Percentiles rank a stretch among this genome's conserved stretches.
Evolutionary conservation across 2,113 vertebrate species (phyloP).

Genomic region (Emydocephalus ijimae): DNA sequence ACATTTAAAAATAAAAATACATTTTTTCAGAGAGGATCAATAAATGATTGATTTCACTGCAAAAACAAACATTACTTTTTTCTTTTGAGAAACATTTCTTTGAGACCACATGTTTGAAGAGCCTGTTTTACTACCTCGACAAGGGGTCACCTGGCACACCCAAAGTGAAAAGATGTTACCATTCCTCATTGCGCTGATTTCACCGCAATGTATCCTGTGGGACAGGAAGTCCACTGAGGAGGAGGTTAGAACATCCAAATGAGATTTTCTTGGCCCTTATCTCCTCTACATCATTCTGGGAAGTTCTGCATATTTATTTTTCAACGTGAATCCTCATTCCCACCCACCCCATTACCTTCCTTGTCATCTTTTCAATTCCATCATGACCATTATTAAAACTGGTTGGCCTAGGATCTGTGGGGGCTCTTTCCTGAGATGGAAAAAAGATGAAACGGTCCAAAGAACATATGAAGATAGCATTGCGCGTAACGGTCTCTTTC

Average conservation of each 20-base stretch:
- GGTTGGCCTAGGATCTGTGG: constrained; percentile 54
- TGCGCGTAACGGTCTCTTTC: constrained; percentile 43
- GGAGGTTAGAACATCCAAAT: background rate
- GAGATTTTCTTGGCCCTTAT: constrained; percentile 9
- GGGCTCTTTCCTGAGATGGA: constrained; percentile 63
- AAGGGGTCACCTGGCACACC: background rate
- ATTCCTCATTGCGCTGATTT: background rate
- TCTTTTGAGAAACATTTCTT: background rate
- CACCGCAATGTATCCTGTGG: background rate
- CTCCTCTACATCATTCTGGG: background rate
- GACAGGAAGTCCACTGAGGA: constrained; percentile 20
- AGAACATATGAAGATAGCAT: constrained; percentile 48
- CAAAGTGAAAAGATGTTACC: background rate
- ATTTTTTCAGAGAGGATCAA: constrained; percentile 30
- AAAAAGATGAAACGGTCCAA: constrained; percentile 56
- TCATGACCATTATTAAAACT: background rate
- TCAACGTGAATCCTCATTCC: constrained; percentile 22
- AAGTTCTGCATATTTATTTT: constrained; percentile 37
- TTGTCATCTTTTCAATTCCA: constrained; percentile 16
- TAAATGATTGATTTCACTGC: background rate
- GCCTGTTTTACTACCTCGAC: background rate
- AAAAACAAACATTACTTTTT: background rate
- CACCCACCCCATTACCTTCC: background rate
- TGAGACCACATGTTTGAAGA: background rate
- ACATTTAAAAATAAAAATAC: background rate